phyloP scores from a whole-genome alignment of 2,888 invertebrate species.

The Eubasilissa splendida region DNA sequence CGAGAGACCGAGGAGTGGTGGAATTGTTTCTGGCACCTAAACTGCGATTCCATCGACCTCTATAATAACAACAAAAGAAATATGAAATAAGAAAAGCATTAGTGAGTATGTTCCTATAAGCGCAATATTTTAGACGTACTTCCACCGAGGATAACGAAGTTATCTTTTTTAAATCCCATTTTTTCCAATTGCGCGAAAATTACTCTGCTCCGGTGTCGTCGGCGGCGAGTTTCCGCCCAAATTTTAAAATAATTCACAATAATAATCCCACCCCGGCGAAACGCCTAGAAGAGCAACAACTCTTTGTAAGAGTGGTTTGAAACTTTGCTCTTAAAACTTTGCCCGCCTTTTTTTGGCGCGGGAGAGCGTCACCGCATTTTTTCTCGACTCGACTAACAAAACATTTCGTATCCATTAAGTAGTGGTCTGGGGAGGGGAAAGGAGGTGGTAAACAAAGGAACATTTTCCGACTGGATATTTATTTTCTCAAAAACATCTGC shows the following conservation, averaged over 20 bases:
- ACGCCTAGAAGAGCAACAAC: conserved; percentile 8
- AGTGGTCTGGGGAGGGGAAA: too few relatives aligned
- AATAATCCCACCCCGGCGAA: not conserved
- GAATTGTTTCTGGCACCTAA: too few relatives aligned
- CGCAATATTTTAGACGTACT: too few relatives aligned
- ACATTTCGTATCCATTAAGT: conserved; percentile 33
- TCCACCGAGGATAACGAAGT: too few relatives aligned
- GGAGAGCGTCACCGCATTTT: conserved; percentile 3
- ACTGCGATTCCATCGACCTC: too few relatives aligned
- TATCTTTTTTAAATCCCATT: too few relatives aligned
- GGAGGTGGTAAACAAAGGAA: conserved; percentile 1
- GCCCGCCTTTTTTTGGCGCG: not conserved
- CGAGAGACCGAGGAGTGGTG: too few relatives aligned
- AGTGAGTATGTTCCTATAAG: too few relatives aligned
- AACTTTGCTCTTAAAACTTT: conserved; percentile 40
- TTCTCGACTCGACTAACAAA: conserved; percentile 31
- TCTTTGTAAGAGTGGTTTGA: conserved; percentile 21
- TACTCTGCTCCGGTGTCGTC: too few relatives aligned
- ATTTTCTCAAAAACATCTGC: conserved; percentile 11
- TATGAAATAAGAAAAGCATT: too few relatives aligned
- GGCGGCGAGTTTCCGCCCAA: not conserved
- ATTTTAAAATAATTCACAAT: conserved; percentile 23
- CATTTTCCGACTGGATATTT: conserved; percentile 17
- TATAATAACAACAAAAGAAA: too few relatives aligned
- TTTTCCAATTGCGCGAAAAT: too few relatives aligned